Conservation (phyloP, 37 sponge, comb jelly and placozoan genomes). For the Mnemiopsis leidyi region DNA sequence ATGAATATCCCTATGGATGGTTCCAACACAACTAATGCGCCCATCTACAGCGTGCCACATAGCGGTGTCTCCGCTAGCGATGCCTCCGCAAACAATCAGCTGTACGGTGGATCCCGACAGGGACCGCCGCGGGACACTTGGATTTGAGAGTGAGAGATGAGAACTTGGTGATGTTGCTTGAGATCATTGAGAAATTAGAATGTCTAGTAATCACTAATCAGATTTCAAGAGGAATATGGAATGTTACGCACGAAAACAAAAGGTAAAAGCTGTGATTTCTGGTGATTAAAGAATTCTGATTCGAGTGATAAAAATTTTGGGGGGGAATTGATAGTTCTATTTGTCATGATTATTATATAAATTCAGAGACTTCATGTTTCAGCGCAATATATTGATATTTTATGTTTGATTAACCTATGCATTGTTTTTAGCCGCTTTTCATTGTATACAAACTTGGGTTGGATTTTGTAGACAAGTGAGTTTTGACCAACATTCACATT, state of each 20-base stretch:
- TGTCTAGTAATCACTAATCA: too few species aligned
- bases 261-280: not conserved
- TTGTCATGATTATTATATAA: not conserved
- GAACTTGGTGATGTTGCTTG: too few species aligned
- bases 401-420: not conserved
- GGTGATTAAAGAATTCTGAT: not conserved
- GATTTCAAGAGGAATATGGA: too few species aligned
- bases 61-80: not conserved
- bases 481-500: too few species aligned
- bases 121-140: not conserved
- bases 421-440: not conserved
- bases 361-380: not conserved
- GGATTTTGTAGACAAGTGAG: too few species aligned
- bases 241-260: too few species aligned
- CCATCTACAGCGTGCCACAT: constrained; percentile 9
- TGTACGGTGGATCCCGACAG: not conserved
- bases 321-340: not conserved
- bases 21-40: not conserved
- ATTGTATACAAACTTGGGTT: not conserved
- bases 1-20: not conserved
- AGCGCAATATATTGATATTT: not conserved
- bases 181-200: too few species aligned
- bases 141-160: too few species aligned
- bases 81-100: too few species aligned
- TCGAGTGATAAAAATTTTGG: not conserved